A percentile compares a stretch with the other conserved stretches of the same genome.
These are phyloP conservation scores for Charanyca ferruginea DNA, from an alignment of 2,888 invertebrate species.

Conservation along the genomic window DNA sequence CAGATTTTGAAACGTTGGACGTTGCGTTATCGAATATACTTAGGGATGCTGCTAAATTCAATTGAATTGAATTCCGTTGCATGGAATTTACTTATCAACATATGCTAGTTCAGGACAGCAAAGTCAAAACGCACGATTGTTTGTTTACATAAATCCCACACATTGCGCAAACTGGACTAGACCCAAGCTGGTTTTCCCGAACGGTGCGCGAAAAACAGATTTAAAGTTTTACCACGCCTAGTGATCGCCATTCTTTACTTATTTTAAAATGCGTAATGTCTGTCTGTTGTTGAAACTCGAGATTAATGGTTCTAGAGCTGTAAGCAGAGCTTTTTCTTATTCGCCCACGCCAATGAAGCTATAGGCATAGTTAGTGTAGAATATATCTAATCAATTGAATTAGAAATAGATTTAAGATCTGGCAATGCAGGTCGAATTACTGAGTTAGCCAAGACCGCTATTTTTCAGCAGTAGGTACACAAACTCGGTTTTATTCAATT, in stretches of 20 bases:
- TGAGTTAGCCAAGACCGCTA: conserved; percentile 16
- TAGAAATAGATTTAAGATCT: conserved; percentile 53
- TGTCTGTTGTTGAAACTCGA: neutral
- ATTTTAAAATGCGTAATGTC: too few species aligned
- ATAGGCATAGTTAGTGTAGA: conserved; percentile 18
- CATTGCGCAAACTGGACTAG: conserved; percentile 1
- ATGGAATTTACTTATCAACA: neutral
- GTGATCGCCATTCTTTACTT: neutral
- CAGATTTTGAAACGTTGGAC: too few species aligned
- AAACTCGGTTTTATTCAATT: neutral
- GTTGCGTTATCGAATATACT: too few species aligned
- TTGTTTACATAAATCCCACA: conserved; percentile 20
- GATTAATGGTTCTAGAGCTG: neutral
- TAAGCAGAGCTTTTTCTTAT: neutral
- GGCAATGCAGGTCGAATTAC: conserved; percentile 29
- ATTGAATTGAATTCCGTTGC: too few species aligned
- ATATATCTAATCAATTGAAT: conserved; percentile 31
- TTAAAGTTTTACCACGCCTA: conserved; percentile 4
- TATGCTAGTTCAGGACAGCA: neutral
- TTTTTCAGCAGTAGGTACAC: conserved; percentile 3
- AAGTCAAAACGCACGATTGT: neutral
- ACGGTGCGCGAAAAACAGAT: neutral
- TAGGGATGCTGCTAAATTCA: too few species aligned
- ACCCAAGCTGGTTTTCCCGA: neutral
- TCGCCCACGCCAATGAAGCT: neutral